Evolutionary conservation across 2,888 invertebrate genomes (phyloP), one percentile per base, ranked within the genome.

Genomic region (Agonopterix heracliana): DNA sequence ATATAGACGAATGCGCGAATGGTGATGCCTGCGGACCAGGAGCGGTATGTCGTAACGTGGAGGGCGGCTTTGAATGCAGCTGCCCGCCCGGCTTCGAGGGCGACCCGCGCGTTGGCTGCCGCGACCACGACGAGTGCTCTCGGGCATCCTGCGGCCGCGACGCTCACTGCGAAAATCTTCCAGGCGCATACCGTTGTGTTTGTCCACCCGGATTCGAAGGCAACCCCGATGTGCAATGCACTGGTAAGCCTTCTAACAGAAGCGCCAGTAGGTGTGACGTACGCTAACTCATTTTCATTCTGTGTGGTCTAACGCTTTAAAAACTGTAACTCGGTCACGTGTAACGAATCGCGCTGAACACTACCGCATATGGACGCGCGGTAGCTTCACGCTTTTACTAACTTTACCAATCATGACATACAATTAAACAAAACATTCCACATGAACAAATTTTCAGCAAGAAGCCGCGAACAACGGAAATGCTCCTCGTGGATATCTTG

Each of bases 191-290:
- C 79, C 92, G 92, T 60, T 97, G 97, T 78, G 72, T 92, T 44
- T 97, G 97, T 77, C 95, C 95, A 47, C 92, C 93, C 64, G 96
- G 96, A 64, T 95, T 92, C 79, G 90, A 91, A 59, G 96, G 96
- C 61, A 93, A 96, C 78, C 94, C 96, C 13, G 90, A 92, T 74
- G 82, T 90, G 47, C 91, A 90, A 61, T 96, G 96, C 79, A 90
- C 90, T 82, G 95, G 95, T 95, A 92, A 88, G 85, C 65, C 45
- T 34, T 41, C 45, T 42, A 48, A 46, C 52, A 53, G 50, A 56
- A 53, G 59, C 61, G 63, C 56, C 67, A 66, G 59, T 64, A 68
- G 68, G 73, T 70, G 66, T 71, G 64, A 67, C 61, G 60, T 64
- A 68, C 51, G 57, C 71, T 75, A 75, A 78, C 70, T 58, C 50